Evolutionary conservation across 2,113 vertebrate genomes (phyloP).

Genomic region (Scytalopus superciliaris): DNA sequence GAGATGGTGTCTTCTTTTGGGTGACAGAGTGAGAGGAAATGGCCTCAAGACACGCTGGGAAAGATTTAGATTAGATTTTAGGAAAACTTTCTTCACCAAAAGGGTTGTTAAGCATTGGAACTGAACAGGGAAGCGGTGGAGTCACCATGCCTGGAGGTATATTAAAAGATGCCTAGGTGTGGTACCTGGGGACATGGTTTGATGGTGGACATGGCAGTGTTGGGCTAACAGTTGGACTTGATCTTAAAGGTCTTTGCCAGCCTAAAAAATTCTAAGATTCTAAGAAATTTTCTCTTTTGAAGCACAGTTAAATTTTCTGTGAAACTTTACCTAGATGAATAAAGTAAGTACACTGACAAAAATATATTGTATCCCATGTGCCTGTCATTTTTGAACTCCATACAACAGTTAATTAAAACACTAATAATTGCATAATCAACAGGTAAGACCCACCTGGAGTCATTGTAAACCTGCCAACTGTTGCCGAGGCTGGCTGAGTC

Average conservation of each 20-base stretch:
- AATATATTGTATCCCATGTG: neutral
- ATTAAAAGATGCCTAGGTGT: neutral
- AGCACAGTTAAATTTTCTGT: neutral
- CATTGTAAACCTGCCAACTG: constrained; percentile 70
- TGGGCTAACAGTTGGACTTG: neutral
- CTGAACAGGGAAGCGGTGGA: neutral
- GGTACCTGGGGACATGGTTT: neutral
- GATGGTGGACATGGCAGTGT: neutral
- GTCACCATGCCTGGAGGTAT: neutral
- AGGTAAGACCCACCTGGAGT: constrained; percentile 44
- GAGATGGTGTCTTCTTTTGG: neutral
- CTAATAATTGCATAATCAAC: neutral
- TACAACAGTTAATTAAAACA: neutral
- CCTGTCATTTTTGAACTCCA: neutral
- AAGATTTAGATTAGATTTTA: neutral
- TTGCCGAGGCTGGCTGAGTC: constrained; percentile 65
- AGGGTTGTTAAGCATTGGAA: neutral
- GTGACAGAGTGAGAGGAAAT: neutral
- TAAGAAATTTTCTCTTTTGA: neutral
- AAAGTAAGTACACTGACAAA: neutral
- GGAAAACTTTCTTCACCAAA: neutral
- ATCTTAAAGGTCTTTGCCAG: neutral
- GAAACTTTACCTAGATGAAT: neutral
- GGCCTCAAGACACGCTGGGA: neutral
- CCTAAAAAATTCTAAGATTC: neutral